Evolutionary conservation across 1,140 invertebrate species (phyloP).

Genomic region (Drosophila pandora): DNA sequence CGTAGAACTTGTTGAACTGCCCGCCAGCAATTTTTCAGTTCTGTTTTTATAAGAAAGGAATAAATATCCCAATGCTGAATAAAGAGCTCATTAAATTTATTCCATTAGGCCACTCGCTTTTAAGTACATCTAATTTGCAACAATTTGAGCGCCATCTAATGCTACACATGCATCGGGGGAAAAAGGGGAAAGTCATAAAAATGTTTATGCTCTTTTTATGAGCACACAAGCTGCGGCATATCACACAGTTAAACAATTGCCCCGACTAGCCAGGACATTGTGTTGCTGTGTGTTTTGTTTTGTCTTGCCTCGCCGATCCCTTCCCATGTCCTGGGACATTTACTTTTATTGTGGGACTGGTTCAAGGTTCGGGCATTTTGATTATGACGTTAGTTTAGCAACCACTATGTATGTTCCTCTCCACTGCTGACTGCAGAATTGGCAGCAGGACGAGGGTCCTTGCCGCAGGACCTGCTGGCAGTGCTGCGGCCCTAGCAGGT

Average conservation of each 20-base stretch:
- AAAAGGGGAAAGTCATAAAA: conserved; percentile 62
- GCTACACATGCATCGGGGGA: conserved; percentile 3
- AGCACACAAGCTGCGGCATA: conserved; percentile 60
- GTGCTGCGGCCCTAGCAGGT: conserved; percentile 1
- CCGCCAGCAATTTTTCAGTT: neutral
- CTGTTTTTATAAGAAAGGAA: conserved; percentile 1
- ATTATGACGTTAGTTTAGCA: conserved; percentile 49
- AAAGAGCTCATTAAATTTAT: conserved; percentile 48
- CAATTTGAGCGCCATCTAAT: conserved; percentile 53
- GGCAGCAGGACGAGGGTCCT: conserved; percentile 8
- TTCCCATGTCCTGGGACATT: conserved; percentile 33
- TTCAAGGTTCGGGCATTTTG: conserved; percentile 61
- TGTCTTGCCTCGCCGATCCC: neutral
- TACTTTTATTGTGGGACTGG: conserved; percentile 62
- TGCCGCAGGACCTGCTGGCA: conserved; percentile 18
- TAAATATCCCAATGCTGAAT: conserved; percentile 31
- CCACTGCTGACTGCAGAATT: conserved; percentile 13
- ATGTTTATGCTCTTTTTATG: conserved; percentile 60
- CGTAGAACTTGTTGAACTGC: conserved; percentile 42
- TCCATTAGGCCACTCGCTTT: conserved; percentile 47
- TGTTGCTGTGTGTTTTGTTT: conserved; percentile 21
- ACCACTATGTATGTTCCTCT: neutral
- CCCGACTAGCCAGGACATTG: conserved; percentile 43
- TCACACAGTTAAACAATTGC: conserved; percentile 64
- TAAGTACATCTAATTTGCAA: conserved; percentile 59